Base-by-base conservation (phyloP, 2,113 vertebrate species). In the Salminus brasiliensis region DNA sequence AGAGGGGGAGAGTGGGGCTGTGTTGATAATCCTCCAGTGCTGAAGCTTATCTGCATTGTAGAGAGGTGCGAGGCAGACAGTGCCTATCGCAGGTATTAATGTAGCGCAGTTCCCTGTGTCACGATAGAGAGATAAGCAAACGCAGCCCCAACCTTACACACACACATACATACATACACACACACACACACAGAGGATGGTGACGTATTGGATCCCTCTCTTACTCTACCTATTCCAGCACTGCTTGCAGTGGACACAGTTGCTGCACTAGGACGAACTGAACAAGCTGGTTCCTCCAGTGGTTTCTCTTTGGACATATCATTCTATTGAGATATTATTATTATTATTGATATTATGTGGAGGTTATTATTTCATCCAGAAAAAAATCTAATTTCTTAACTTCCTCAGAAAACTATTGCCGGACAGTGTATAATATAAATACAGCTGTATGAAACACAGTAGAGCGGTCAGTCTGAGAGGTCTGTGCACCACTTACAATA, bases 11-110 rank as follows among this genome's bases (percentile, higher is more conserved):
- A 75, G 76, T 63, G 76, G 47, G 67, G 8, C 67, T 66, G 49
- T 81, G 79, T 79, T 84, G 86, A 86, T 86, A 87, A 87, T 88
- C 79, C 81, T 69, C 69, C 65, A 25, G 74, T 72, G 72, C 83
- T 87, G 87, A 73, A 83, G 80, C 84, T 86, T 87, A 88, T 88
- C 87, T 88, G 87, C 84, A 86, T 87, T 88, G 87, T 87, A 87
- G 85, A 80, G 84, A 81, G 72, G 79, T 75, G 81, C 76, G 81
- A 77, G 84, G 86, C 84, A 88, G 86, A 88, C 87, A 88, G 84
- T 75, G 81, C 74, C 81, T 87, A 88, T 88, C 87, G 72, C 81
- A 75, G 82, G 79, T 85, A 87, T 88, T 87, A 89, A 89, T 86
- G 86, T 87, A 86, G 83, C 84, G 86, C 85, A 84, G 88, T 83